These are phyloP conservation scores for Machaerirhynchus nigripectus DNA, from an alignment of 2,113 vertebrate species.

Conservation along the genomic window DNA sequence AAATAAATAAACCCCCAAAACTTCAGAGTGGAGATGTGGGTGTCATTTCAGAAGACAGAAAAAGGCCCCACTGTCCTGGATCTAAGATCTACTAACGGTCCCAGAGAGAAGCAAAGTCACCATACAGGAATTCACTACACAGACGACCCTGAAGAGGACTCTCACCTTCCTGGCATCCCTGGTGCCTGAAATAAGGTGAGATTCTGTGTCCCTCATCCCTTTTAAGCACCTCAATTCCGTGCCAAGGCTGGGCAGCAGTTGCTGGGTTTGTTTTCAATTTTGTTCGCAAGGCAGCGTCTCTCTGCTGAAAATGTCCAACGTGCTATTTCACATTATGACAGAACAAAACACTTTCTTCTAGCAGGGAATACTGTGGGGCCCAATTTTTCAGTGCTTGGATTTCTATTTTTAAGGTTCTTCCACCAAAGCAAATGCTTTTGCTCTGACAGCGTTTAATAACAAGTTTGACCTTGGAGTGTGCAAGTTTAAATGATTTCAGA, in stretches of 20 bases:
- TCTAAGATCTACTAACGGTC: not conserved
- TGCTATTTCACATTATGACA: not conserved
- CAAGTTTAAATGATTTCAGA: slow-evolving; percentile 23
- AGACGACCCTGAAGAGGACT: not conserved
- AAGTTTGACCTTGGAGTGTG: slow-evolving; percentile 36
- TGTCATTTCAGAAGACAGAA: not conserved
- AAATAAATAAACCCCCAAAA: not conserved
- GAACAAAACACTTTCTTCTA: not conserved
- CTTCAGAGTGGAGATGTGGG: not conserved
- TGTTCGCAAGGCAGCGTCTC: not conserved
- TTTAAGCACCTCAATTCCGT: not conserved
- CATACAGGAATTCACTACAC: not conserved
- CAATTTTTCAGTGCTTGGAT: not conserved
- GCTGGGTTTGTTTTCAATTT: not conserved
- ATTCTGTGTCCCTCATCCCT: not conserved
- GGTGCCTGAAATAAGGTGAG: not conserved
- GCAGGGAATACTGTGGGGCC: not conserved
- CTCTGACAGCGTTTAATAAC: slow-evolving; percentile 48
- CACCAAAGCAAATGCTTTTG: not conserved
- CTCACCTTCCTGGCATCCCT: not conserved
- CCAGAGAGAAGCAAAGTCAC: not conserved
- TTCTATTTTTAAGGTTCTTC: not conserved
- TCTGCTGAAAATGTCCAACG: not conserved
- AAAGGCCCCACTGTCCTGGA: not conserved
- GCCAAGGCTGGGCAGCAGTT: not conserved